Evolutionary conservation across 2,113 vertebrate species (phyloP), one percentile per base, ranked within the genome.

Genomic region (Leiothrix lutea): DNA sequence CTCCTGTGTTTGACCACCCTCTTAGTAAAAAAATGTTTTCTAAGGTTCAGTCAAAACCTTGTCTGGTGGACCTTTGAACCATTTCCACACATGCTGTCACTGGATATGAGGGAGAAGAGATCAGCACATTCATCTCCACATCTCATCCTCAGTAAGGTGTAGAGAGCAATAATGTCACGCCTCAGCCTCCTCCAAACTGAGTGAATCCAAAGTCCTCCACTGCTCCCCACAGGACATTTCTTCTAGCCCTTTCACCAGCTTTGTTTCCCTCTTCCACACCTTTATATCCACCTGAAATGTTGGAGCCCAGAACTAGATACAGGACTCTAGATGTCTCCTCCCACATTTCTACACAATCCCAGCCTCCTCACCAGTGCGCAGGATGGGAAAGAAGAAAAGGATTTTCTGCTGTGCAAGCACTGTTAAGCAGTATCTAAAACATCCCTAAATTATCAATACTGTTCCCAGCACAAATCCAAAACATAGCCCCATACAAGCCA

Each of bases 301-400:
- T 35, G 13, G 18, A 8, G 4, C 11, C n/a, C 18, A 64, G 31
- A 73, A 58, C 11, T 14, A 14, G 6, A 35, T 11, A 33, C 4
- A 33, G 4, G 22, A 69, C 5, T 83, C 11, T n/a, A 44, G 12
- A 20, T 20, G 6, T 11, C 33, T 66, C 44, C 53, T 73, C 19
- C 15, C 44, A n/a, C 0, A 0, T 36, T 72, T 42, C 44, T 50
- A 50, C 3, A 8, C 8, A 66, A 19, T 5, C 19, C 19, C 44
- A 66, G 3, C 8, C 28, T 44, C 36, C 23, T 28, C 23, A 20
- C 10, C 26, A n/a, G 12, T 17, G 51, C 3, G 1, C 5, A 66
- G 36, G 12, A n/a, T 3, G 33, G 17, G 19, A 51, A 73, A 58
- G 6, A 20, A 36, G 28, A 31, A 51, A 66, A 15, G 31, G 8